Conservation (phyloP, 2,113 vertebrate genomes). For the Hyla sarda region DNA sequence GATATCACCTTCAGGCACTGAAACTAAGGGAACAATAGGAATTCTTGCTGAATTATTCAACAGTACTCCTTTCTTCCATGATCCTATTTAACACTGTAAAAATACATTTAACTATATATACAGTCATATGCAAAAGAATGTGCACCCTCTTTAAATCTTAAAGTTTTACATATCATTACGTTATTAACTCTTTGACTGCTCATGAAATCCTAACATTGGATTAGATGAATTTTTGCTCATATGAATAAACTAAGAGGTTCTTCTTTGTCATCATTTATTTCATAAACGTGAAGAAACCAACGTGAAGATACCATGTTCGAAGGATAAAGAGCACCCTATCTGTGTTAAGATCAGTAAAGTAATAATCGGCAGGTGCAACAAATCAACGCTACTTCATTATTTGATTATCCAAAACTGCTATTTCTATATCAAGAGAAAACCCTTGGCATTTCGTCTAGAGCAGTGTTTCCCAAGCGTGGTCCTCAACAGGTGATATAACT, state of each 20-base stretch:
- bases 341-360: neutral
- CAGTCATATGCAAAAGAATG: neutral
- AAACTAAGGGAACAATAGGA: slow-evolving; percentile 31
- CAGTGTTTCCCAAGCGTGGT: too few species aligned
- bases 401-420: neutral
- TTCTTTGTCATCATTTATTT: slow-evolving; percentile 1
- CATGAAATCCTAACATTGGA: neutral
- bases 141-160: neutral
- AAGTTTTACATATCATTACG: neutral
- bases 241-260: neutral
- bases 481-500: too few species aligned
- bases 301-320: neutral
- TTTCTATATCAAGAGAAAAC: neutral
- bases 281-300: neutral
- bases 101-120: neutral
- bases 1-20: slow-evolving; percentile 41
- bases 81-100: slow-evolving; percentile 27
- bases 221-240: neutral
- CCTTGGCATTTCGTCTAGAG: neutral
- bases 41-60: slow-evolving; percentile 39
- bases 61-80: slow-evolving; percentile 14
- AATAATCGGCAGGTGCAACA: slow-evolving; percentile 9
- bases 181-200: neutral
- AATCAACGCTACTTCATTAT: slow-evolving; percentile 6
- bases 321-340: neutral